Evolutionary conservation across 1,140 invertebrate species (phyloP).

Genomic region (Acromyrmex echinatior): DNA sequence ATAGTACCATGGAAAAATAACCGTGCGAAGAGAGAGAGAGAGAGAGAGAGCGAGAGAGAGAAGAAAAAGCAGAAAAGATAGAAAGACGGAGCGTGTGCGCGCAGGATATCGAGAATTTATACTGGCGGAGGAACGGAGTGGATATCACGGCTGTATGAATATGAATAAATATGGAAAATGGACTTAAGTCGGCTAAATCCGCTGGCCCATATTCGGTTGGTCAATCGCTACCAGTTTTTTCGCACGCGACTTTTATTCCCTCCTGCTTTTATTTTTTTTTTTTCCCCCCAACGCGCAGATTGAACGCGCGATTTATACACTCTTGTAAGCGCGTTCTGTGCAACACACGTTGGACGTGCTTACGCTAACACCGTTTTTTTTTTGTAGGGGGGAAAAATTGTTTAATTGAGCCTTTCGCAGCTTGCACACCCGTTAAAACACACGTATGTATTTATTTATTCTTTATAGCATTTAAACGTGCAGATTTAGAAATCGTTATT

Average conservation of each 20-base stretch:
- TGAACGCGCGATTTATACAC: conserved; percentile 15
- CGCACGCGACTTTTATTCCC: conserved; percentile 61
- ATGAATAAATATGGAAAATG: conserved; percentile 63
- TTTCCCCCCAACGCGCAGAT: conserved; percentile 33
- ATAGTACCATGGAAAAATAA: background rate
- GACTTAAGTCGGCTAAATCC: conserved; percentile 58
- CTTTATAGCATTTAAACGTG: background rate
- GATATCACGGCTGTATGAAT: conserved; percentile 56
- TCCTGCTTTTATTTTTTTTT: conserved; percentile 15
- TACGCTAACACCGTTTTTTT: conserved; percentile 25
- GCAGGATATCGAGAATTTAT: conserved; percentile 31
- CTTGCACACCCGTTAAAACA: conserved; percentile 17
- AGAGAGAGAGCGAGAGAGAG: background rate
- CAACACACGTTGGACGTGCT: conserved; percentile 51
- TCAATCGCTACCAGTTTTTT: conserved; percentile 54
- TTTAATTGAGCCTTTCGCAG: conserved; percentile 58
- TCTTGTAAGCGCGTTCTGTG: conserved; percentile 55
- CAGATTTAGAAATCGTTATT: conserved; percentile 6
- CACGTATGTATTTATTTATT: conserved; percentile 1
- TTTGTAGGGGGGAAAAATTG: conserved; percentile 21
- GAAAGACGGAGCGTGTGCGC: conserved; percentile 5
- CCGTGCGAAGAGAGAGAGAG: background rate
- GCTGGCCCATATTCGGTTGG: conserved; percentile 57
- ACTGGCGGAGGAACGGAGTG: background rate
- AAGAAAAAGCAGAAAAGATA: no score